A percentile compares a stretch with the other conserved stretches of the same genome.
These are phyloP conservation scores for Peromyscus eremicus DNA, from an alignment of 2,797 vertebrate species.

Conservation along the genomic window DNA sequence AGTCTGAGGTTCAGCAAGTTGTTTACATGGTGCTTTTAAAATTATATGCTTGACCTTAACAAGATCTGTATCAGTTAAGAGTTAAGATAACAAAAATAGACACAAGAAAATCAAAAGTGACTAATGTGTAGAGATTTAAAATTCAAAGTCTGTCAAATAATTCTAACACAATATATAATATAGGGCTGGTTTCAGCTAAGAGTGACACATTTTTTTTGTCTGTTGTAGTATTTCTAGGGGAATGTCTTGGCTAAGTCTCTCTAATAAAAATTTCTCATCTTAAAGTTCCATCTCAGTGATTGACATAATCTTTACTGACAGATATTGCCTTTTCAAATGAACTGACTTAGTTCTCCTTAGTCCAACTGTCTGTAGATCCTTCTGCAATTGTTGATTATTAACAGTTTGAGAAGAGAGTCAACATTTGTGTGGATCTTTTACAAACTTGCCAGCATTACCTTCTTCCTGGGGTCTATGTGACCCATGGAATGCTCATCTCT, in stretches of 20 bases:
- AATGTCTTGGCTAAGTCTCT: neutral
- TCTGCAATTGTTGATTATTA: neutral
- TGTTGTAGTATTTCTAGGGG: neutral
- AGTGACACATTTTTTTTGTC: neutral
- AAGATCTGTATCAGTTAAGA: neutral
- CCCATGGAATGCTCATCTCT: neutral
- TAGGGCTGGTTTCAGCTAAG: neutral
- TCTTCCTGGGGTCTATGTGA: neutral
- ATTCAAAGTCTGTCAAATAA: conserved; percentile 3
- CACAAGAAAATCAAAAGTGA: conserved; percentile 17
- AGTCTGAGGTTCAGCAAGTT: neutral
- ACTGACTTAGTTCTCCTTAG: neutral
- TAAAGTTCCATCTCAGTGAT: neutral
- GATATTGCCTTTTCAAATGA: neutral
- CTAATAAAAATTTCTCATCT: neutral
- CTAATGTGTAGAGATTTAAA: conserved; percentile 44
- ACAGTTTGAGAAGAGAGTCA: neutral
- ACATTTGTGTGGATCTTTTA: neutral
- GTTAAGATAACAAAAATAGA: neutral
- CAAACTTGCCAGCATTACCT: neutral
- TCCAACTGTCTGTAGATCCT: neutral
- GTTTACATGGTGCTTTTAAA: neutral
- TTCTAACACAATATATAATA: neutral
- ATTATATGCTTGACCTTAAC: neutral
- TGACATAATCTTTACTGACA: neutral